Evolutionary conservation across 2,797 vertebrate species (phyloP).

Genomic region (Bovichtus variegatus): DNA sequence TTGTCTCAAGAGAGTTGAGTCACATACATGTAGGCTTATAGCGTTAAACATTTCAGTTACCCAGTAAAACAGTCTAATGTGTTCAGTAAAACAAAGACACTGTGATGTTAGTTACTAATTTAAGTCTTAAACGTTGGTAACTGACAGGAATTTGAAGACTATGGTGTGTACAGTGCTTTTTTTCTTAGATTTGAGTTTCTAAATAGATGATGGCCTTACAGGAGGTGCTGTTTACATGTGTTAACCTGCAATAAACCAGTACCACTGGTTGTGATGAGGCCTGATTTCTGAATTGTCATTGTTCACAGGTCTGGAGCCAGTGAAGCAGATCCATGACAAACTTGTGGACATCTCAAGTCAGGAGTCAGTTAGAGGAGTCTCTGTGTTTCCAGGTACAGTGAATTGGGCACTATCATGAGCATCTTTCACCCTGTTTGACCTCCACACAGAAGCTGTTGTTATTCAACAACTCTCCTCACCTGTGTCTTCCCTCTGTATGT

Average conservation of each 20-base stretch:
- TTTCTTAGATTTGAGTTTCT: background rate
- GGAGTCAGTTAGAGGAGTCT: conserved; percentile 37
- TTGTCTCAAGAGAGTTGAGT: background rate
- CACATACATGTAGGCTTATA: background rate
- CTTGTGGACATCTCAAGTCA: conserved; percentile 53
- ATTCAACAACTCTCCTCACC: background rate
- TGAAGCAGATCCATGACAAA: conserved; percentile 63
- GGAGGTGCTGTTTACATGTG: background rate
- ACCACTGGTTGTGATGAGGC: background rate
- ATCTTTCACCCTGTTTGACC: background rate
- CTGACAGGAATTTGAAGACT: background rate
- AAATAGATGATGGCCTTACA: background rate
- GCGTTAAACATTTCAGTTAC: background rate
- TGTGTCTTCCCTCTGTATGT: background rate
- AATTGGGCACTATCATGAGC: background rate
- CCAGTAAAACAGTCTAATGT: background rate
- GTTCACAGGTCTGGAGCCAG: conserved; percentile 65
- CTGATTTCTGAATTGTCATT: background rate
- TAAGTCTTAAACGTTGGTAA: background rate
- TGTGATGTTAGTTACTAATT: too few species aligned
- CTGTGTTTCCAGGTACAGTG: conserved; percentile 74
- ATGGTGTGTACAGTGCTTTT: background rate
- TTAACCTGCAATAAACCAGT: background rate
- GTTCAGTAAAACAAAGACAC: background rate
- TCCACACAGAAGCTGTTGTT: background rate